These are phyloP conservation scores for Epinephelus awoara DNA, from an alignment of 2,797 vertebrate genomes.

Conservation along the genomic window DNA sequence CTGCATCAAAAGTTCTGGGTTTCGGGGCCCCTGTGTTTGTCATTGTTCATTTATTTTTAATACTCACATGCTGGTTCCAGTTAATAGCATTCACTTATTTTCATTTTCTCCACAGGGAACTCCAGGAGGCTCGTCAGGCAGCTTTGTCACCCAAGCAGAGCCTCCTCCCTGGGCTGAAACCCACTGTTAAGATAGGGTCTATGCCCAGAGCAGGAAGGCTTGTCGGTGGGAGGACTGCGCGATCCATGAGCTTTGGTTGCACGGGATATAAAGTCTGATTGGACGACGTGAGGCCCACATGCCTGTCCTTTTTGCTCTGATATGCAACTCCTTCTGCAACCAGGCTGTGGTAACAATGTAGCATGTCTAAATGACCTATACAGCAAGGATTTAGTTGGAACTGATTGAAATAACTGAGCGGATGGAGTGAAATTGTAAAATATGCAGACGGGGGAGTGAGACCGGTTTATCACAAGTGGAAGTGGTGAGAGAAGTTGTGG, in stretches of 20 bases:
- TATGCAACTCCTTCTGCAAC: not conserved
- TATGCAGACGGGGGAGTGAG: too few species aligned
- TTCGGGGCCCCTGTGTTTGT: not conserved
- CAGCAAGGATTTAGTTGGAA: not conserved
- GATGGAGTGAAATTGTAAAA: too few species aligned
- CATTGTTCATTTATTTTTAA: not conserved
- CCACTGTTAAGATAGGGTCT: conserved; percentile 36
- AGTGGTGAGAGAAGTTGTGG: too few species aligned
- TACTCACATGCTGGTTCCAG: not conserved
- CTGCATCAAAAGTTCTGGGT: not conserved
- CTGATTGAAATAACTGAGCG: not conserved
- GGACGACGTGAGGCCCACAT: rapidly evolving
- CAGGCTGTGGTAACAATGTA: conserved; percentile 8
- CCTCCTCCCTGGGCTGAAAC: conserved; percentile 36
- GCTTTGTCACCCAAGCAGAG: conserved; percentile 81
- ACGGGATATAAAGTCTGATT: conserved; percentile 70
- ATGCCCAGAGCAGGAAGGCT: conserved; percentile 78
- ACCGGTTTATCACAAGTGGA: too few species aligned
- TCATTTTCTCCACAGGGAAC: conserved; percentile 83
- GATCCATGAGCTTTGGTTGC: conserved; percentile 91
- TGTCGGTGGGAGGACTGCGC: conserved; percentile 86
- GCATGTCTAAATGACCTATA: not conserved
- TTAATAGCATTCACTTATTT: not conserved
- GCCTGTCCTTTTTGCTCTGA: not conserved
- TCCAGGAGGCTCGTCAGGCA: conserved; percentile 90